These are phyloP conservation scores for Hydrolagus colliei DNA, from an alignment of 2,797 vertebrate species.

Conservation along the genomic window DNA sequence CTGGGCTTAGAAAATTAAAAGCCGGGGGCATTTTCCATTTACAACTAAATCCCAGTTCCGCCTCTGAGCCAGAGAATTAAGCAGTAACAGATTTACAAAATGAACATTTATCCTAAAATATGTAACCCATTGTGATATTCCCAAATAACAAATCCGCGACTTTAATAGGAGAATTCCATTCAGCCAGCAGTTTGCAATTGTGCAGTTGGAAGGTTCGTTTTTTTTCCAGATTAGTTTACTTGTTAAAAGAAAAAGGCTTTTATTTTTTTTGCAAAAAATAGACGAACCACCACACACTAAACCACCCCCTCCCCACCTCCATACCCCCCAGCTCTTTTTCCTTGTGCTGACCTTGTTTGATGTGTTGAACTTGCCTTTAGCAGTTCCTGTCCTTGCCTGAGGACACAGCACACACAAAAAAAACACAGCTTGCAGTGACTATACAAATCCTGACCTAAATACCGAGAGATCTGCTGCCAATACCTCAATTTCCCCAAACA, in stretches of 20 bases:
- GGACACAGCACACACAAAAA: constrained; percentile 53
- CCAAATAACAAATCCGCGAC: constrained; percentile 72
- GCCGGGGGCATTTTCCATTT: constrained; percentile 98
- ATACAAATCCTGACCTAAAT: constrained; percentile 94
- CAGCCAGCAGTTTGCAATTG: neutral
- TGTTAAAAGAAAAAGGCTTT: neutral
- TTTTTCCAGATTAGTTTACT: constrained; percentile 5
- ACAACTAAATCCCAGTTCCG: constrained; percentile 98
- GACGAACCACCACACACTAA: neutral
- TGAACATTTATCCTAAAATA: constrained; percentile 89
- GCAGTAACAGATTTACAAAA: constrained; percentile 99
- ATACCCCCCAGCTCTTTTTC: neutral
- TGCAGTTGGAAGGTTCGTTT: neutral
- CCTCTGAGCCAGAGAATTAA: constrained; percentile 95
- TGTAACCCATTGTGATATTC: constrained; percentile 70
- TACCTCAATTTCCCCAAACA: constrained; percentile 51
- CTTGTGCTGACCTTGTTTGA: constrained; percentile 62
- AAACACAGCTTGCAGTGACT: constrained; percentile 84
- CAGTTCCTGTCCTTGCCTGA: constrained; percentile 80
- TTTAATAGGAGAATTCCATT: constrained; percentile 41
- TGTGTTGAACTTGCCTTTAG: constrained; percentile 86
- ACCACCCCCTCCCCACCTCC: neutral
- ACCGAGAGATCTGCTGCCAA: constrained; percentile 68
- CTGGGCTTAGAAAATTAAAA: constrained; percentile 99
- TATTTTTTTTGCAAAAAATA: neutral